Evolutionary conservation across 2,113 vertebrate genomes (phyloP).

Genomic region (Podiceps cristatus): DNA sequence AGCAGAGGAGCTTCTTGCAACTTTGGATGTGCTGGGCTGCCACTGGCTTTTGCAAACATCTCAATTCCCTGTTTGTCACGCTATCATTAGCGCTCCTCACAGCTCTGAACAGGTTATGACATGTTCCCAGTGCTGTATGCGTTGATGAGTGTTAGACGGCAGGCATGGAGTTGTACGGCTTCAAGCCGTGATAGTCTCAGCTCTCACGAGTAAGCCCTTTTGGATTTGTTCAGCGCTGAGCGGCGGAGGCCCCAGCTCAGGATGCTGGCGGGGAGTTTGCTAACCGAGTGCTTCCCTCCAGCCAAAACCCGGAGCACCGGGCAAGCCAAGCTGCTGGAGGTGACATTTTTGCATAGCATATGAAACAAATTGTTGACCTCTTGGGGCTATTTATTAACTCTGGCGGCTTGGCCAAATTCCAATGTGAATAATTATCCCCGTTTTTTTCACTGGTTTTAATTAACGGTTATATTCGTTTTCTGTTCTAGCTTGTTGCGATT

Average conservation of each 20-base stretch:
- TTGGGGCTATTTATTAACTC: constrained; percentile 46
- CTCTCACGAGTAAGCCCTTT: background rate
- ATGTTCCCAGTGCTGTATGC: background rate
- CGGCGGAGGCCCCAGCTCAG: rapidly evolving
- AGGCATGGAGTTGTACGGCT: background rate
- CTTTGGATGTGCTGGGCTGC: background rate
- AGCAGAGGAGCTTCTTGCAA: background rate
- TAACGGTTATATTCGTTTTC: background rate
- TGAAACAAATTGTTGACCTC: constrained; percentile 33
- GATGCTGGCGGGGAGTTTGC: background rate
- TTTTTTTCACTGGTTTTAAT: background rate
- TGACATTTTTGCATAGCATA: constrained; percentile 7
- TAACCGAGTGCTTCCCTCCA: background rate
- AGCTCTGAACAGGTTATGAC: background rate
- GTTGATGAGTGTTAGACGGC: background rate
- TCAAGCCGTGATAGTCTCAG: background rate
- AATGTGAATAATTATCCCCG: constrained; percentile 19
- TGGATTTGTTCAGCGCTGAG: background rate
- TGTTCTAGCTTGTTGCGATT: background rate
- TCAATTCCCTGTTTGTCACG: background rate
- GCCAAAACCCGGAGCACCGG: rapidly evolving
- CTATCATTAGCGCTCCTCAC: rapidly evolving
- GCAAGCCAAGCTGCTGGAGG: background rate
- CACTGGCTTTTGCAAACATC: background rate
- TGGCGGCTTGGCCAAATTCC: constrained; percentile 16